Base-by-base conservation (phyloP, 1,140 invertebrate genomes). In the Brachionus paranguensis region DNA sequence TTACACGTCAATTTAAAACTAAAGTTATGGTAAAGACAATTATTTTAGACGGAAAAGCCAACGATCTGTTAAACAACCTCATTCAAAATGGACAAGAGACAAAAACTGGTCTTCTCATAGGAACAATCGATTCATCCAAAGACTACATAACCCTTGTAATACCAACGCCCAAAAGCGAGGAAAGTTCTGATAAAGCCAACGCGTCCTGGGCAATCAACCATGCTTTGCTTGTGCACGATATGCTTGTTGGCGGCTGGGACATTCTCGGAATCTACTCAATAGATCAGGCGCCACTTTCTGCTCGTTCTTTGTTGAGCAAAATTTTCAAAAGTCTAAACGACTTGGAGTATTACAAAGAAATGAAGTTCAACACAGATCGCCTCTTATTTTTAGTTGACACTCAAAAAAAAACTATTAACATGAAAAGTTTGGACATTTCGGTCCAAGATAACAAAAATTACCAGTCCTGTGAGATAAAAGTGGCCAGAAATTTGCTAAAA, bases 21-120 rank as follows among this genome's bases (percentile, higher is more conserved):
- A 50, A 76, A 64, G 60, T 64, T 41, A 81, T 81, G 78, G 78
- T 81, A 41, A 81, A 81, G 41, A 64, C 78, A 60, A 81, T 81
- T 81, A 45, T 24, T 43, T 17, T 81, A 17, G 78, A 81, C 29
- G 50, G 12, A 20, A 41, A 64, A 33, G 78, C 78, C 1, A 81
- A 81, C 41, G 14, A 81, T 17, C 2, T 6, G 8, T 47, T 81
- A 20, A 81, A 81, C 27, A 24, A 81, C 11, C 41, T 81, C 11
- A 27, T 81, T 27, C n/a, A 20, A 12, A 68, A 81, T 24, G 78
- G 53, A 20, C 20, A 81, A 27, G 37, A 24, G 24, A n/a, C 78
- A 64, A 60, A 24, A 17, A 81, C 78, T 47, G 78, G 78, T 64
- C 78, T 81, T 37, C 53, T 81, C 17, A 81, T 81, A 10, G 78